Conservation (phyloP, 2,113 vertebrate species). For the Indri indri region DNA sequence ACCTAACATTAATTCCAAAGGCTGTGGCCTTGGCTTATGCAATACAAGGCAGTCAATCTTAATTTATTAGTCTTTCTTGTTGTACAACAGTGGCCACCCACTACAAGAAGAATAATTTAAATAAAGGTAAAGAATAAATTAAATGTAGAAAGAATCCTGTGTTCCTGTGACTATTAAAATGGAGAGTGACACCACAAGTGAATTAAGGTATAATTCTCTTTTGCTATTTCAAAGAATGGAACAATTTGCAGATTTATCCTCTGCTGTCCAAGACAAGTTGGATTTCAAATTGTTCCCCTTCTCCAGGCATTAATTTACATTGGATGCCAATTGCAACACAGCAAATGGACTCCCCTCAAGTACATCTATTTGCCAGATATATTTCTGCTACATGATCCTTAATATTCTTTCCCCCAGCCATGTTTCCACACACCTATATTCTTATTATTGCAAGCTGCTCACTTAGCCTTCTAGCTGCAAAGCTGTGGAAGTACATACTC, state of each 20-base stretch:
- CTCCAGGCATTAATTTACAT: slow-evolving; percentile 44
- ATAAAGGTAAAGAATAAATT: slow-evolving; percentile 45
- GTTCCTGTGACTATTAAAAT: slow-evolving; percentile 66
- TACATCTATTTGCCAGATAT: slow-evolving; percentile 42
- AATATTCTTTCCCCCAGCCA: not conserved
- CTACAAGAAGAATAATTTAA: slow-evolving; percentile 19
- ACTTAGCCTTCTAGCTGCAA: not conserved
- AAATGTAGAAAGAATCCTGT: slow-evolving; percentile 61
- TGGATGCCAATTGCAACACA: not conserved
- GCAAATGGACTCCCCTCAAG: slow-evolving; percentile 40
- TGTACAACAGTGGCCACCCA: slow-evolving; percentile 10
- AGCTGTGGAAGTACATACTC: not conserved
- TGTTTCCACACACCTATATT: not conserved
- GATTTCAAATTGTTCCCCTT: slow-evolving; percentile 64
- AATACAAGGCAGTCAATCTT: not conserved
- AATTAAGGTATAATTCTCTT: slow-evolving; percentile 68
- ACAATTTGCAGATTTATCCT: slow-evolving; percentile 59
- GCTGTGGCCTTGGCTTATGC: not conserved
- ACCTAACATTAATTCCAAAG: slow-evolving; percentile 53
- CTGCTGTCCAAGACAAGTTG: not conserved
- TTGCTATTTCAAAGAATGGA: slow-evolving; percentile 62
- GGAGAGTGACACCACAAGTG: slow-evolving; percentile 51
- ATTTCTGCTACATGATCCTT: slow-evolving; percentile 2
- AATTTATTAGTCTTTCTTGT: slow-evolving; percentile 59
- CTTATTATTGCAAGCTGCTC: not conserved